Evolutionary conservation across 1,140 invertebrate genomes (phyloP), one percentile per base, ranked within the genome.

Genomic region (Diabrotica undecimpunctata): DNA sequence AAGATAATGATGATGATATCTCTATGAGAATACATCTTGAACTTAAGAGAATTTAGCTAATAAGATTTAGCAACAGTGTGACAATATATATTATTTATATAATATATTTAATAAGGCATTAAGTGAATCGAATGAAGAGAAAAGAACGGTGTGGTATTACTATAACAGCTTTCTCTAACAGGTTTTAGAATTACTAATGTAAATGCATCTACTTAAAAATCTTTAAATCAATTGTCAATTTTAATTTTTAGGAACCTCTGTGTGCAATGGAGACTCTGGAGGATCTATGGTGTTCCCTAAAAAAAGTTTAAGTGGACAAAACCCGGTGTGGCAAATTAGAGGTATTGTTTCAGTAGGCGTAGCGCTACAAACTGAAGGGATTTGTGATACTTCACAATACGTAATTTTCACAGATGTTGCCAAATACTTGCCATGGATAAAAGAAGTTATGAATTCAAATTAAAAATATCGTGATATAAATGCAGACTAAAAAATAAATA

Each of bases 191-290:
- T n/a, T n/a, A n/a, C n/a, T n/a, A n/a, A n/a, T n/a, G n/a, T n/a
- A n/a, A n/a, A n/a, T n/a, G n/a, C n/a, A n/a, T n/a, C n/a, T n/a
- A n/a, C n/a, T n/a, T n/a, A n/a, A n/a, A n/a, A n/a, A n/a, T n/a
- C 25, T 25, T 25, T 25, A 25, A 25, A 25, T 25, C 1, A 25
- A 25, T 25, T 25, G 4, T 25, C 25, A 25, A 36, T 64, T 68
- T 72, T 37, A 57, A 66, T 10, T 72, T 73, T 70, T 74, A 86
- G 85, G 79, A 56, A 81, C 81, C 6, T 82, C 82, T 59, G 83
- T 83, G 5, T 83, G 84, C 36, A 86, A 86, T 68, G 85, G 85
- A 4, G 85, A 87, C 69, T 86, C 84, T 65, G 85, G 85, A 2
- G 84, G 85, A 4, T 84, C 84, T 7, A 79, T 87, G 68, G 78